Conservation (phyloP, 2,113 vertebrate genomes). For the Toxotes jaculatrix region DNA sequence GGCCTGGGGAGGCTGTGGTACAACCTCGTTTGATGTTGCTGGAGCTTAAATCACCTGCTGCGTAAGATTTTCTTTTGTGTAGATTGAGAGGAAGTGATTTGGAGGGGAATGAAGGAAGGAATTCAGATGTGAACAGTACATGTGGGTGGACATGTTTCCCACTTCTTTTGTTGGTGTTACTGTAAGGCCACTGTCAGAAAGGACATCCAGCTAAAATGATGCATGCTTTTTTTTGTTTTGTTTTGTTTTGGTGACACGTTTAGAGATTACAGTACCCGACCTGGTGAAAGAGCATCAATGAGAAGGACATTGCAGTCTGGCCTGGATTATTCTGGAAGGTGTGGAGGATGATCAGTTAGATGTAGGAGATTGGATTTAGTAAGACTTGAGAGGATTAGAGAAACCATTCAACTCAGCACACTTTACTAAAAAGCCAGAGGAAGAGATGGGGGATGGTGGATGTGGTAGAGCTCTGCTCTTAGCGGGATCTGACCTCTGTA, state of each 20-base stretch:
- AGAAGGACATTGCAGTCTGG: neutral
- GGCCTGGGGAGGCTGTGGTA: neutral
- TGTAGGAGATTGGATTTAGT: conserved; percentile 50
- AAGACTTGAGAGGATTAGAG: conserved; percentile 67
- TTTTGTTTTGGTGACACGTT: neutral
- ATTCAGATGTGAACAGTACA: too few species aligned
- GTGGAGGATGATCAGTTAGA: conserved; percentile 29
- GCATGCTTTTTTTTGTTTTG: too few species aligned
- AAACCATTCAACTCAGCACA: conserved; percentile 50
- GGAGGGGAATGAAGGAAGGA: neutral
- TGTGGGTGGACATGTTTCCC: too few species aligned
- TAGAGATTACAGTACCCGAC: neutral
- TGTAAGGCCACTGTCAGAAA: neutral
- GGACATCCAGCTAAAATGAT: neutral
- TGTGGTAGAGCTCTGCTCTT: neutral
- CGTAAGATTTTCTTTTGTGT: neutral
- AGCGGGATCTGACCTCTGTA: neutral
- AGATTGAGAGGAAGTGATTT: neutral
- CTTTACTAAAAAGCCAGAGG: conserved; percentile 36
- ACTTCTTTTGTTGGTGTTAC: neutral
- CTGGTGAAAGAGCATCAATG: conserved; percentile 16
- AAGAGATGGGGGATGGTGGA: conserved; percentile 36
- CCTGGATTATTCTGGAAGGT: conserved; percentile 54
- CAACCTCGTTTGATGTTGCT: conserved; percentile 13
- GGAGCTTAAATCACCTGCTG: conserved; percentile 4